Evolutionary conservation across 2,888 invertebrate species (phyloP).

Genomic region (Epinotia bilunana): DNA sequence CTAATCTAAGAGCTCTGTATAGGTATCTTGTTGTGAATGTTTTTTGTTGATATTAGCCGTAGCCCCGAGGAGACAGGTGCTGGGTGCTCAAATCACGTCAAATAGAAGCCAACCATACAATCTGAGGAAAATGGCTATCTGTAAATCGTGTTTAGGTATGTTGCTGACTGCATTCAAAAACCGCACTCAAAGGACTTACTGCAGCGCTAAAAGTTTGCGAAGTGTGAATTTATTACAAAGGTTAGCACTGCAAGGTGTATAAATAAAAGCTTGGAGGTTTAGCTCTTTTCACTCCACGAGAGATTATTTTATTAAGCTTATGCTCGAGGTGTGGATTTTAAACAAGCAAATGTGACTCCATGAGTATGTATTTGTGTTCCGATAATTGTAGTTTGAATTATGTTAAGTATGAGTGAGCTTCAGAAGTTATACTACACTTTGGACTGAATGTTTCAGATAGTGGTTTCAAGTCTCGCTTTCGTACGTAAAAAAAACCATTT

Average conservation of each 20-base stretch:
- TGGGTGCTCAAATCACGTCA: neutral
- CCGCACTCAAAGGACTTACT: neutral
- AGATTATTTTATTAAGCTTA: slow-evolving; percentile 16
- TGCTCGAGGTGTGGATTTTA: slow-evolving; percentile 13
- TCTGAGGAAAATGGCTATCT: neutral
- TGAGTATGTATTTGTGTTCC: neutral
- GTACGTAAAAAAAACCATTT: no score
- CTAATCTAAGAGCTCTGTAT: no score
- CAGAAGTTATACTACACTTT: slow-evolving; percentile 1
- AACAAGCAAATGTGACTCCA: neutral
- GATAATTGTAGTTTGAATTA: slow-evolving; percentile 6
- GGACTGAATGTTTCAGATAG: neutral
- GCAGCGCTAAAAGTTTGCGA: neutral
- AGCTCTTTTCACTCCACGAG: neutral
- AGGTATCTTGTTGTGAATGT: no score
- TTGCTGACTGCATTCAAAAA: neutral
- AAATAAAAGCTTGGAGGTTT: slow-evolving; percentile 3
- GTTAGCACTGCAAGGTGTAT: neutral
- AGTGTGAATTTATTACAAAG: neutral
- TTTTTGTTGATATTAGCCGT: no score
- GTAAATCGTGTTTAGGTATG: neutral
- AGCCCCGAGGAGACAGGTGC: no score
- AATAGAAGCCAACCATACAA: neutral
- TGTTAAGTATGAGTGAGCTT: neutral
- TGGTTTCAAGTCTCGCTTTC: no score